These are phyloP conservation scores for Phalloptychus januarius DNA, from an alignment of 2,797 vertebrate genomes.

Conservation along the genomic window DNA sequence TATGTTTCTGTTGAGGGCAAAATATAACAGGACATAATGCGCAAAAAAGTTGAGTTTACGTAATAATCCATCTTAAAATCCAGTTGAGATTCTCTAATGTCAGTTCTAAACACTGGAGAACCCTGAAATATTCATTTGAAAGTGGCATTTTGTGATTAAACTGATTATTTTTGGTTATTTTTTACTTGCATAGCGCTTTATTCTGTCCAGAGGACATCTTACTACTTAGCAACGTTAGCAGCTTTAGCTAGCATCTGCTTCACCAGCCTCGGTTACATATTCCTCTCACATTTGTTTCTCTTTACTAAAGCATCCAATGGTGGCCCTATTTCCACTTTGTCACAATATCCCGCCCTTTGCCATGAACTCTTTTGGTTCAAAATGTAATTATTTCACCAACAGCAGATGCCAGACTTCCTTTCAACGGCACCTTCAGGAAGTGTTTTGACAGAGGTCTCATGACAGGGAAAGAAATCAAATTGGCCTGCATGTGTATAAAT, in stretches of 20 bases:
- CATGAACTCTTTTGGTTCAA: slow-evolving; percentile 62
- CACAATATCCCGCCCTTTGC: slow-evolving; percentile 70
- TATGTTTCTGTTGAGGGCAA: too few species aligned
- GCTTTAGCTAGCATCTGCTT: background rate
- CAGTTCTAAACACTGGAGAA: background rate
- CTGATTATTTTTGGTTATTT: background rate
- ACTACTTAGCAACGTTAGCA: background rate
- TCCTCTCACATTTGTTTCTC: slow-evolving; percentile 8
- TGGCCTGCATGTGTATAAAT: slow-evolving; percentile 53
- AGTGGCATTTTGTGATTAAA: background rate
- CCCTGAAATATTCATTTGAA: background rate
- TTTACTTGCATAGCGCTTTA: too few species aligned
- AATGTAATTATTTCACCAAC: slow-evolving; percentile 72
- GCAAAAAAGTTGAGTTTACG: too few species aligned
- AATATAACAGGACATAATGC: too few species aligned
- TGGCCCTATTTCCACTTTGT: slow-evolving; percentile 51
- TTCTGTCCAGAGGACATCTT: background rate
- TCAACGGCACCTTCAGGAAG: slow-evolving; percentile 79
- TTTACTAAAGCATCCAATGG: slow-evolving; percentile 20
- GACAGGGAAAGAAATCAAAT: slow-evolving; percentile 59
- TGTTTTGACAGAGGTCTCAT: slow-evolving; percentile 61
- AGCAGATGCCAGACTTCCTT: slow-evolving; percentile 78
- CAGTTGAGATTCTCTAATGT: background rate
- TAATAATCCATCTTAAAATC: background rate
- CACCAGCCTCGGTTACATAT: background rate